Evolutionary conservation across 2,888 invertebrate genomes (phyloP).

Genomic region (Eutolmus rufibarbis): DNA sequence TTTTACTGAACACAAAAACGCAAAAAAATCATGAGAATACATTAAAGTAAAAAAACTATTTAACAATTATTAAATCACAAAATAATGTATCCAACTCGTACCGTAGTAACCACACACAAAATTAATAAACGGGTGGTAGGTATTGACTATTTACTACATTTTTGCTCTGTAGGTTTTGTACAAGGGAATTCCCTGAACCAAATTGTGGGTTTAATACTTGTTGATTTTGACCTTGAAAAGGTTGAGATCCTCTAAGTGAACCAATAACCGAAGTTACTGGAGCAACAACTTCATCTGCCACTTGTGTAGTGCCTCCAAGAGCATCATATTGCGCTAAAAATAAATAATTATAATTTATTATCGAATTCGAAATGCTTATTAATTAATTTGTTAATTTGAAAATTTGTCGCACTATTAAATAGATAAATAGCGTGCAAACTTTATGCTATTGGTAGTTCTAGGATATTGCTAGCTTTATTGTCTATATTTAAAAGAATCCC

Average conservation of each 20-base stretch:
- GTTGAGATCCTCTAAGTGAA: not conserved
- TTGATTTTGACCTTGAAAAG: not conserved
- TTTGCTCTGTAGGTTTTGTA: not conserved
- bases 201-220: not conserved
- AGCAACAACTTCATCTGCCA: conserved; percentile 40
- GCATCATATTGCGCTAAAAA: conserved; percentile 44
- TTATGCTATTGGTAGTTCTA: not conserved
- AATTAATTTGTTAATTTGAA: not conserved
- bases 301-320: conserved; percentile 42
- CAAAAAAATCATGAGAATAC: not conserved
- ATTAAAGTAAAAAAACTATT: not conserved
- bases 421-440: not conserved
- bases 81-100: not conserved
- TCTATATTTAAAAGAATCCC: too few relatives aligned
- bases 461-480: too few relatives aligned
- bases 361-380: not conserved
- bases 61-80: not conserved
- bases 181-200: not conserved
- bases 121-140: not conserved
- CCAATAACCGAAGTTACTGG: conserved; percentile 42
- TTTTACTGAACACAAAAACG: not conserved
- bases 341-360: not conserved
- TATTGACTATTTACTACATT: not conserved
- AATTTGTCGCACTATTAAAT: too few relatives aligned
- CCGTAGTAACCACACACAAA: not conserved